Base-by-base conservation (phyloP, 2,888 invertebrate genomes). In the Phengaris arion region DNA sequence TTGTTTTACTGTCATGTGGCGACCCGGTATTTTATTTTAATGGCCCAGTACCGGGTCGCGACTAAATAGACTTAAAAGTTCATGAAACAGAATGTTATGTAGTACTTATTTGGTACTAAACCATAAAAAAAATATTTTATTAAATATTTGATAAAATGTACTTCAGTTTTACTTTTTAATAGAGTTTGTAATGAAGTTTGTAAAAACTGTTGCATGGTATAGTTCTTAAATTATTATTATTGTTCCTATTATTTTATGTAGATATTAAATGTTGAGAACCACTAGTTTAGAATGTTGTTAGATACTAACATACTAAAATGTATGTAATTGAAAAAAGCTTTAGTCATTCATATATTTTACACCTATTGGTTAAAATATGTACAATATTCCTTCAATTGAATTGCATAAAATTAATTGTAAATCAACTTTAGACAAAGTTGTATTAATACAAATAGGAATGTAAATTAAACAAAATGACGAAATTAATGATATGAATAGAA, bases 301-400 rank as follows among this genome's bases (percentile, higher is more conserved):
- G 87, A 87, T 88, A 92, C 92, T 93, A 92, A 92, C 91, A 87
- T 81, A 84, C 83, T 81, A 87, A 86, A 86, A 82, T 81, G 80
- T 81, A 80, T 78, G 74, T 54, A 72, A 13, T 72, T 35, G 35
- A 52, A 76, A 73, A 77, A 72, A 72, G 72, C 72, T 72, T 72
- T 54, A 72, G 52, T 72, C 52, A 54, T 72, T 72, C 54, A 72
- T 72, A 52, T 72, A 35, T 64, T 52, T 54, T 52, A 74, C 70
- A 74, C 68, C 48, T 69, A 45, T 57, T 55, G 77, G 73, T 77
- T 75, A 74, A 74, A 75, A 73, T 75, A 72, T 75, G 68, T 9
- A 10, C 10, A 10, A 48, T 22, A 15, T 69, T 48, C 48, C 12
- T 52, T 64, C 15, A 59, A 22, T 64, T 64, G 22, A 64, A 35